Conservation (phyloP, 2,797 vertebrate species). For the Erpetoichthys calabaricus region DNA sequence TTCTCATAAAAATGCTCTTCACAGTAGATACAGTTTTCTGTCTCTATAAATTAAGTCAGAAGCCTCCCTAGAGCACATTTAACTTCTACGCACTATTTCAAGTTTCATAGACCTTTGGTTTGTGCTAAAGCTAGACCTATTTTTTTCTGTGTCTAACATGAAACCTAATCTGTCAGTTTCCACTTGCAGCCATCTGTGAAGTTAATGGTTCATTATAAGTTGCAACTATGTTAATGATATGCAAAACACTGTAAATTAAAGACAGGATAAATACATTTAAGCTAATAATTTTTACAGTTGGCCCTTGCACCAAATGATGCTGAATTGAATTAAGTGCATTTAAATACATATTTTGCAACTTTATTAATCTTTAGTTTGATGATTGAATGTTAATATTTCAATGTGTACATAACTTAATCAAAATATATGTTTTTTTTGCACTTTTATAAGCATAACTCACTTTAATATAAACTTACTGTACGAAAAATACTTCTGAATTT, state of each 20-base stretch:
- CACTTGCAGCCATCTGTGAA: background rate
- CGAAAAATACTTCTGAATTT: no score
- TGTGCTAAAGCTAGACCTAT: conserved; percentile 15
- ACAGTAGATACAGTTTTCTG: conserved; percentile 17
- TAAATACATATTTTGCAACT: no score
- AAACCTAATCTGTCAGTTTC: conserved; percentile 1
- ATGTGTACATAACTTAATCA: no score
- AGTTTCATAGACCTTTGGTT: conserved; percentile 13
- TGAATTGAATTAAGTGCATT: no score
- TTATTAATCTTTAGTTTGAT: no score
- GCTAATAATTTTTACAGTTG: no score
- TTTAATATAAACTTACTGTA: no score
- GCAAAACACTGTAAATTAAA: background rate
- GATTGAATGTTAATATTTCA: no score
- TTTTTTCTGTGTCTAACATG: background rate
- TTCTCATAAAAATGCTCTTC: conserved; percentile 12
- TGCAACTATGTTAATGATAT: background rate
- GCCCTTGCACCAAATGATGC: no score
- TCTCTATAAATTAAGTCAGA: conserved; percentile 13
- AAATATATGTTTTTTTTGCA: no score
- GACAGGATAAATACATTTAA: no score
- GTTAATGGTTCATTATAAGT: background rate
- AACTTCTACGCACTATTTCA: conserved; percentile 18
- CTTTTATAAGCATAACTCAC: no score
- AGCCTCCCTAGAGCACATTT: conserved; percentile 17